Evolutionary conservation across 2,113 vertebrate species (phyloP), one percentile per base, ranked within the genome.

Genomic region (Semnopithecus entellus): DNA sequence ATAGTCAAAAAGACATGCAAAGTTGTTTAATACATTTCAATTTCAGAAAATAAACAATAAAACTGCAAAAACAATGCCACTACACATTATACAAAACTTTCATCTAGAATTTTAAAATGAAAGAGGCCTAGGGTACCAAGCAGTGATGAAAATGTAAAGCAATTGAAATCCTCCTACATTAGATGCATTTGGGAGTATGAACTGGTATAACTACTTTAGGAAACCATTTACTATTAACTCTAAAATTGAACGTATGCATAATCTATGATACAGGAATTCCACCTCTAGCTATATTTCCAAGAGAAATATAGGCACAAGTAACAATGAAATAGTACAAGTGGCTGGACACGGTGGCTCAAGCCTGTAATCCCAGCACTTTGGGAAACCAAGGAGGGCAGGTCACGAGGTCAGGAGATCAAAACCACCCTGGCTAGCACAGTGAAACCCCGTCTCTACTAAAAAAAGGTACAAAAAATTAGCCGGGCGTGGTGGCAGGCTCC

Each of bases 261-360:
- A 59, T 38, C 17, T 23, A 17, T 30, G 12, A 55, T 30, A 61
- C 13, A 78, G n/a, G 2, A 89, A 86, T 78, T 82, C 38, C 17
- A 64, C 0, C 6, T 90, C 45, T 75, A 93, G 45, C 25, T 30
- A 4, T 89, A 81, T 89, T 95, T 55, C 52, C 38, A 95, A 55
- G 13, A 66, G 32, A 90, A 48, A 48, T 73, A 14, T 7, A 81
- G 12, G 55, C 27, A 23, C 6, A 14, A 32, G 7, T 59, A 61
- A 52, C 38, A 32, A 81, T 66, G 35, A 72, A 93, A 61, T 38
- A 87, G 25, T 16, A 40, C 43, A 35, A 79, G 12, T 72, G 48
- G 48, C 48, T 50, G 48, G 48, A 4, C 3, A 13, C 48, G 0
- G 48, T 50, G 48, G 48, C 48, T 50, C 48, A 50, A 50, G 48